Evolutionary conservation across 1,140 invertebrate genomes (phyloP), one percentile per base, ranked within the genome.

Genomic region (Lysiphlebus fabarum): DNA sequence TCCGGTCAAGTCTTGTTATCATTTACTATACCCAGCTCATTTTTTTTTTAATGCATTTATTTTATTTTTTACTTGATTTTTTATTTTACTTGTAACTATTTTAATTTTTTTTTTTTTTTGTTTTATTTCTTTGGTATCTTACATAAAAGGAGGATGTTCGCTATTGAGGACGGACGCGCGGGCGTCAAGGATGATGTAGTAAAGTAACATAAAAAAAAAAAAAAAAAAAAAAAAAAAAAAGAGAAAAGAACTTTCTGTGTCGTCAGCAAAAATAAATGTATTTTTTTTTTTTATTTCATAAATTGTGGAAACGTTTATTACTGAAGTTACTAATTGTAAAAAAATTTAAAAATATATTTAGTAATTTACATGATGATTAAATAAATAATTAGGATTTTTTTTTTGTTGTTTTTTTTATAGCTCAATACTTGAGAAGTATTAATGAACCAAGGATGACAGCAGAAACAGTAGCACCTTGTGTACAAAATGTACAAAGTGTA

Each of bases 351-450:
- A 40, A 6, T 40, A 40, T 40, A 6, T 40, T 40, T n/a, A n/a
- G n/a, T n/a, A n/a, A n/a, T n/a, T n/a, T n/a, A n/a, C n/a, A n/a
- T n/a, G n/a, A n/a, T n/a, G n/a, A n/a, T n/a, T n/a, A n/a, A n/a
- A n/a, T n/a, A n/a, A n/a, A n/a, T n/a, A n/a, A n/a, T n/a, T n/a
- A n/a, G n/a, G n/a, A n/a, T n/a, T n/a, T n/a, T n/a, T n/a, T 6
- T 42, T 26, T 53, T 53, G 41, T 55, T 55, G 7, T 55, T 62
- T n/a, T 40, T 49, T 72, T 84, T 81, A 7, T 79, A 90, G 88
- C 88, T 78, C 83, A 90, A 80, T 88, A 90, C 70, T 81, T 90
- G 82, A 87, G 87, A 80, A 89, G 87, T 81, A 88, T 85, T 80
- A 88, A 89, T 75, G 87, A 90, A 80, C 85, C 85, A 76, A 84